phyloP scores from a whole-genome alignment of 2,888 invertebrate genomes.

The Euplagia quadripunctaria region DNA sequence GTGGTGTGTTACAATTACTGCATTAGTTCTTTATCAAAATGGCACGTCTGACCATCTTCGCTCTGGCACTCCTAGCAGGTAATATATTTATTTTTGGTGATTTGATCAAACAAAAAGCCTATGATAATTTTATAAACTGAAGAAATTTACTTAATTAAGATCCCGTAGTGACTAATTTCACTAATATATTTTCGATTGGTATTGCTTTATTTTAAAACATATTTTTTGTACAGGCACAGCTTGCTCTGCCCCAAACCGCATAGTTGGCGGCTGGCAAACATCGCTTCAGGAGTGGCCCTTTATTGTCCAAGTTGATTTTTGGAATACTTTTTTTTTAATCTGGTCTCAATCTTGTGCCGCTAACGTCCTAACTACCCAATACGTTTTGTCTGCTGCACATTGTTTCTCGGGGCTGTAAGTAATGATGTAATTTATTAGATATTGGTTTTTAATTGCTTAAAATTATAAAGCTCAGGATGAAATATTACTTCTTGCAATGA shows the following conservation, averaged over 20 bases:
- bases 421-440: not conserved
- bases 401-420: slow-evolving; percentile 53
- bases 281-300: slow-evolving; percentile 60
- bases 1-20: not conserved
- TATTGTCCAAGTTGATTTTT: slow-evolving; percentile 58
- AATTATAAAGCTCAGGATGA: not conserved
- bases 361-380: slow-evolving; percentile 44
- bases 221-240: not conserved
- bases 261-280: slow-evolving; percentile 56
- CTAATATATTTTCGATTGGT: too few relatives aligned
- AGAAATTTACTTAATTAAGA: too few relatives aligned
- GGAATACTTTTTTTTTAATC: slow-evolving; percentile 14
- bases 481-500: not conserved
- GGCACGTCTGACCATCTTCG: slow-evolving; percentile 13
- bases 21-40: slow-evolving; percentile 6
- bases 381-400: slow-evolving; percentile 56
- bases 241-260: slow-evolving; percentile 15
- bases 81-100: not conserved
- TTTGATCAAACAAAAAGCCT: not conserved
- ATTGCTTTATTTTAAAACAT: too few relatives aligned
- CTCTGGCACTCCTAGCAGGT: slow-evolving; percentile 15
- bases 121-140: too few relatives aligned
- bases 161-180: too few relatives aligned
- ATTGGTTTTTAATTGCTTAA: not conserved
- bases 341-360: slow-evolving; percentile 61